Evolutionary conservation across 2,797 vertebrate species (phyloP).

Genomic region (Enteromius thamalakanensis): DNA sequence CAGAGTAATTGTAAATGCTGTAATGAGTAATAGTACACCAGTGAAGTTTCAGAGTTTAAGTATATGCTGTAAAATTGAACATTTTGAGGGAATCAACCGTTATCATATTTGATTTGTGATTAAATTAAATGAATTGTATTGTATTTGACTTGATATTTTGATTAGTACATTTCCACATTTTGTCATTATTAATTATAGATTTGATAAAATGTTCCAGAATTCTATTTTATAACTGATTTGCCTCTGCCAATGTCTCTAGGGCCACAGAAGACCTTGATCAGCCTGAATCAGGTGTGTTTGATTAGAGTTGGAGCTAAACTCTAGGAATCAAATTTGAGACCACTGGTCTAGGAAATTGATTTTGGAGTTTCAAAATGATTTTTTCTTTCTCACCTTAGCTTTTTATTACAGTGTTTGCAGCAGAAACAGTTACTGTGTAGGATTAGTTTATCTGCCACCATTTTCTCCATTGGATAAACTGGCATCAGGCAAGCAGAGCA

Average conservation of each 20-base stretch:
- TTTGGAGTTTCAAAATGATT: conserved; percentile 14
- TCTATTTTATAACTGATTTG: background rate
- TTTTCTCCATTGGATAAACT: conserved; percentile 80
- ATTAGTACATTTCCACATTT: background rate
- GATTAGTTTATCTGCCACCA: conserved; percentile 75
- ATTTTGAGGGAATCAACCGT: conserved; percentile 8
- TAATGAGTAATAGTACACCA: conserved; percentile 66
- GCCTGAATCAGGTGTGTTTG: too few species aligned
- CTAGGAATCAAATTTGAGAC: too few species aligned
- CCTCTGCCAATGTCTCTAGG: background rate
- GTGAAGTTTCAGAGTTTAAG: background rate
- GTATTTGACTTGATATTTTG: background rate
- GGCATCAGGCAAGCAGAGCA: conserved; percentile 82
- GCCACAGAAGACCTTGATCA: too few species aligned
- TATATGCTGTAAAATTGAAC: background rate
- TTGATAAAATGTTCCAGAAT: background rate
- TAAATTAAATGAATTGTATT: background rate
- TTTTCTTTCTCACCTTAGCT: conserved; percentile 82
- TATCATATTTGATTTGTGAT: background rate
- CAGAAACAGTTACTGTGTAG: conserved; percentile 85
- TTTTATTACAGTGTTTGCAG: conserved; percentile 83
- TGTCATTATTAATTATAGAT: conserved; percentile 14
- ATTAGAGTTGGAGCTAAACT: too few species aligned
- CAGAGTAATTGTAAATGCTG: conserved; percentile 84
- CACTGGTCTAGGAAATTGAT: background rate